phyloP scores from a whole-genome alignment of 2,113 vertebrate species.

The Ahaetulla prasina region DNA sequence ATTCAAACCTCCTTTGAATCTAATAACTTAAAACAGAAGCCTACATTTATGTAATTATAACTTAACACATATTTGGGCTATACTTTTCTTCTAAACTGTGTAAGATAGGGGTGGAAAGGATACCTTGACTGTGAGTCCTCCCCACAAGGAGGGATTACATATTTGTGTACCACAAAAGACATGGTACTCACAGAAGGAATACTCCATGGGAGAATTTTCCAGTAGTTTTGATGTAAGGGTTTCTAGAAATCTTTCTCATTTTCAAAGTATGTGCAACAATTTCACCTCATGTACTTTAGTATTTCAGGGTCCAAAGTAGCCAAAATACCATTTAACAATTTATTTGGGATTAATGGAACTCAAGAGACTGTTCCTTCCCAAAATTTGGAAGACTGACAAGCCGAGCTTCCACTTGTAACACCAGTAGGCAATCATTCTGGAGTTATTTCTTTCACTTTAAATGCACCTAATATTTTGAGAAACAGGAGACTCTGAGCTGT shows the following conservation, averaged over 20 bases:
- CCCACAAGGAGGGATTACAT: not conserved
- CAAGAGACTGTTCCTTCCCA: not conserved
- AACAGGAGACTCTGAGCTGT: not conserved
- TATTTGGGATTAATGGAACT: not conserved
- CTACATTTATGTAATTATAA: not conserved
- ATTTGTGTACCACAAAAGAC: not conserved
- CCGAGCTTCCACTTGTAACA: not conserved
- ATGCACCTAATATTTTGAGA: not conserved
- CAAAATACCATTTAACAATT: not conserved
- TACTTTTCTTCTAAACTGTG: not conserved
- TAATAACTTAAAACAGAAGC: not conserved
- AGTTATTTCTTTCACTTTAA: not conserved
- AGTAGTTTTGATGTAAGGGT: not conserved
- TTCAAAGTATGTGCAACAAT: not conserved
- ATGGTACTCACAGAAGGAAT: not conserved
- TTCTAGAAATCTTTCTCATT: not conserved
- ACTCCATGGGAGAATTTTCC: not conserved
- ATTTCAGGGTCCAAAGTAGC: not conserved
- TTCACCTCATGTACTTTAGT: not conserved
- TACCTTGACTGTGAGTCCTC: not conserved
- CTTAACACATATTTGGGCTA: not conserved
- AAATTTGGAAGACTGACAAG: not conserved
- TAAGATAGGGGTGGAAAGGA: not conserved
- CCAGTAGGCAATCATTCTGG: not conserved
- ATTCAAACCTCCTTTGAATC: not conserved